Evolutionary conservation across 2,888 invertebrate genomes (phyloP), one percentile per base, ranked within the genome.

Genomic region (Limnephilus lunatus): DNA sequence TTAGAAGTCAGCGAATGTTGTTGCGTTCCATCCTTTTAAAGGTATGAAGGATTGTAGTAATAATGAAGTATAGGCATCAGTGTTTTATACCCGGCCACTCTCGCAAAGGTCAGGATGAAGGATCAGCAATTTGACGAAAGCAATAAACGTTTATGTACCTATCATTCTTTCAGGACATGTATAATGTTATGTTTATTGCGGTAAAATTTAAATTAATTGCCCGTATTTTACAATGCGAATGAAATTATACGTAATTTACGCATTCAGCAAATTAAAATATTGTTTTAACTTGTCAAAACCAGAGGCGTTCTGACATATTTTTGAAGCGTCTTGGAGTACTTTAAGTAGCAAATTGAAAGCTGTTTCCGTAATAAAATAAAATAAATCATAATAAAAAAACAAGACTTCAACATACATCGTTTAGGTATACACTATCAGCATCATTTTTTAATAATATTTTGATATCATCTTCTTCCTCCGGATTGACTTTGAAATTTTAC

Each of bases 1-100:
- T 91, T 90, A 92, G 82, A 53, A 85, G 39, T 44, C 88, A 80
- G 92, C 91, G 90, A 91, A 89, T 91, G 91, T 90, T 68, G 53
- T 68, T 68, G 53, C 91, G 89, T 91, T 85, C 89, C 92, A 81
- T 89, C 89, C 90, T 89, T 89, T 87, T 86, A 91, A 81, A 85
- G 89, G 91, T 90, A 93, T 91, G 93, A 92, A 90, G 90, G 92
- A 93, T 93, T 92, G 87, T 91, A 81, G 93, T 92, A 90, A 92
- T 93, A 93, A 93, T 91, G 93, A 89, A 91, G 87, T 48, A 68
- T 44, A 19, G 68, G 89, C 89, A 68, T 83, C 87, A 68, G 91
- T 89, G 91, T 89, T 91, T 85, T 85, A 89, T 89, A 44, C 89
- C 30, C 88, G 53, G 80, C n/a, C 53, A 82, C 68, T 19, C 35